Evolutionary conservation across 1,140 invertebrate species (phyloP).

Genomic region (Drosophila pruinosa): DNA sequence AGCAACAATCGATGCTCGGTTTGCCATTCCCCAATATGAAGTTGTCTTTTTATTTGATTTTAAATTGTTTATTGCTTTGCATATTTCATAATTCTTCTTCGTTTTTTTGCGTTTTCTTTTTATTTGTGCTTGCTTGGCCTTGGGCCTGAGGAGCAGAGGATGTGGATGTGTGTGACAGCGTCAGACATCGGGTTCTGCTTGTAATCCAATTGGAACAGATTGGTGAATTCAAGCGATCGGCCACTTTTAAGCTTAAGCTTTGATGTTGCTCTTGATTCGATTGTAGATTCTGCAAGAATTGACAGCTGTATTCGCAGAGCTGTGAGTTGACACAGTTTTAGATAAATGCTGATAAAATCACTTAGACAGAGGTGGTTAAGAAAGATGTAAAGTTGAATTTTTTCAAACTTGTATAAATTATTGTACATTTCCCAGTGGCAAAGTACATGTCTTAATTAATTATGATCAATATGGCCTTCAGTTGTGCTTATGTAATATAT

Average conservation of each 20-base stretch:
- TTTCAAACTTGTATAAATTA: too few relatives aligned
- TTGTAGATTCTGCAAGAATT: slow-evolving; percentile 2
- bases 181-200: background rate
- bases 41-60: slow-evolving; percentile 79
- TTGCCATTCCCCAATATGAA: slow-evolving; percentile 63
- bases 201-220: slow-evolving; percentile 29
- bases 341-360: background rate
- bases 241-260: background rate
- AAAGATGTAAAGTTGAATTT: too few relatives aligned
- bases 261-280: slow-evolving; percentile 2
- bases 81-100: slow-evolving; percentile 73
- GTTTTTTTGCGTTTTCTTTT: slow-evolving; percentile 3
- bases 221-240: slow-evolving; percentile 17
- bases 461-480: too few relatives aligned
- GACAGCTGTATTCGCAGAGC: background rate
- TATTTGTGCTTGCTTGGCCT: slow-evolving; percentile 33
- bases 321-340: slow-evolving; percentile 3
- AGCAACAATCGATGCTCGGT: slow-evolving; percentile 59
- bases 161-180: background rate
- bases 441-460: too few relatives aligned
- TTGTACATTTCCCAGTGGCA: too few relatives aligned
- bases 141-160: slow-evolving; percentile 2
- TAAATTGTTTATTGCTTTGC: slow-evolving; percentile 80
- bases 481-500: too few relatives aligned
- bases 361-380: too few relatives aligned